Percentiles rank a stretch among this genome's conserved stretches.
Conservation (phyloP, 1,140 invertebrate genomes). For the Papilio aristodemus region DNA sequence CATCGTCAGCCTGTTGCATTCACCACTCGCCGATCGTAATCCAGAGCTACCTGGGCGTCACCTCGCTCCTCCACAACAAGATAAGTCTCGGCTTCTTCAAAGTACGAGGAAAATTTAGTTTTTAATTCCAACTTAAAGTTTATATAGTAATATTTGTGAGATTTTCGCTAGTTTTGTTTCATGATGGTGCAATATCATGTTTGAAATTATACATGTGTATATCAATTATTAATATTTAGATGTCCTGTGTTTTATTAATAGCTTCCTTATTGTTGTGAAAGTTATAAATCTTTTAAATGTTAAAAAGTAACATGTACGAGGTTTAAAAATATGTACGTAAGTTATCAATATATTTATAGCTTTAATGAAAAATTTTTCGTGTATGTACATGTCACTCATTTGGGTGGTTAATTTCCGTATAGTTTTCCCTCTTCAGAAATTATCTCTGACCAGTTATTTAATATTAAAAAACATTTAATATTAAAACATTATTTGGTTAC, state of each 20-base stretch:
- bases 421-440: neutral
- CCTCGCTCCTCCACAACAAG: conserved; percentile 91
- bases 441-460: neutral
- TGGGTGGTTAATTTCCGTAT: neutral
- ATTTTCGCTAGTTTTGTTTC: conserved; percentile 22
- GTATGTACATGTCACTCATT: neutral
- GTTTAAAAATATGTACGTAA: neutral
- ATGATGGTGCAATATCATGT: conserved; percentile 24
- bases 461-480: no score
- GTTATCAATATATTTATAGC: neutral
- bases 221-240: conserved; percentile 9
- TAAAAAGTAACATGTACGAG: neutral
- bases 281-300: neutral
- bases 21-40: conserved; percentile 87
- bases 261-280: neutral
- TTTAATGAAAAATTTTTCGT: neutral
- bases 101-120: conserved; percentile 91
- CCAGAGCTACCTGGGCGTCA: conserved; percentile 89
- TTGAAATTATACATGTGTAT: neutral
- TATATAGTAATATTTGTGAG: conserved; percentile 15
- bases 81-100: conserved; percentile 92
- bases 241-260: conserved; percentile 6
- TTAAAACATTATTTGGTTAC: no score
- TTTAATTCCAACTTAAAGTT: conserved; percentile 76
- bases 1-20: conserved; percentile 78